Evolutionary conservation across 1,140 invertebrate genomes (phyloP).

Genomic region (Macrosteles quadrilineatus): DNA sequence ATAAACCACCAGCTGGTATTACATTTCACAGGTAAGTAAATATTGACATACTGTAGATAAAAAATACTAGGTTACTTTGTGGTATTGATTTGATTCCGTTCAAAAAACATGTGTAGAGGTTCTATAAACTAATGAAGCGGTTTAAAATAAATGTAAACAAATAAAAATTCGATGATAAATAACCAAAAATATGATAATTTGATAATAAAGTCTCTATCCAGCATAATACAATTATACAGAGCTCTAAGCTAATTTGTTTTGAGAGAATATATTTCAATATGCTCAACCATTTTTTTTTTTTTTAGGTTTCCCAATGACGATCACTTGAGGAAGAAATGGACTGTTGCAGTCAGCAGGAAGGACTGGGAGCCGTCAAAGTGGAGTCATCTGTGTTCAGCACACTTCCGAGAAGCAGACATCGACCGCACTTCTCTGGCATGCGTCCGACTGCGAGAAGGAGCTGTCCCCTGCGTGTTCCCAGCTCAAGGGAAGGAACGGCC

Average conservation of each 20-base stretch:
- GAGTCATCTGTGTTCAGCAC: constrained; percentile 25
- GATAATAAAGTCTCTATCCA: not conserved
- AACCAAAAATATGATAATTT: not conserved
- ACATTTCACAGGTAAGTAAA: not conserved
- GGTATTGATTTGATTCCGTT: not conserved
- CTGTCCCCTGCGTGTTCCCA: constrained; percentile 17
- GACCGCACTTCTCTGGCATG: constrained; percentile 30
- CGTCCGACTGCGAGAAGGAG: constrained; percentile 32
- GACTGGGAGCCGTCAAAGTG: constrained; percentile 27
- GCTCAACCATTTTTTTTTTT: not conserved
- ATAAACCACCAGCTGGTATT: not conserved
- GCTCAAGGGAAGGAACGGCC: too few species aligned
- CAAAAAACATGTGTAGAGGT: not conserved
- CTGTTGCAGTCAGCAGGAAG: constrained; percentile 26
- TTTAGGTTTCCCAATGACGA: constrained; percentile 32
- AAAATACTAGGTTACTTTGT: not conserved
- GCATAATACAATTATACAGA: not conserved
- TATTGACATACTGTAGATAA: not conserved
- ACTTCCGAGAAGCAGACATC: constrained; percentile 37
- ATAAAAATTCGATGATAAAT: not conserved
- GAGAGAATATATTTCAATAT: not conserved
- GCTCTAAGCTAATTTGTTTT: not conserved
- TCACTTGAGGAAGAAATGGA: constrained; percentile 28
- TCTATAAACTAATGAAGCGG: not conserved
- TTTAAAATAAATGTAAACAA: not conserved